Percentiles rank a stretch among this genome's conserved stretches.
Evolutionary conservation across 2,797 vertebrate genomes (phyloP).

Genomic region (Sylvia borin): DNA sequence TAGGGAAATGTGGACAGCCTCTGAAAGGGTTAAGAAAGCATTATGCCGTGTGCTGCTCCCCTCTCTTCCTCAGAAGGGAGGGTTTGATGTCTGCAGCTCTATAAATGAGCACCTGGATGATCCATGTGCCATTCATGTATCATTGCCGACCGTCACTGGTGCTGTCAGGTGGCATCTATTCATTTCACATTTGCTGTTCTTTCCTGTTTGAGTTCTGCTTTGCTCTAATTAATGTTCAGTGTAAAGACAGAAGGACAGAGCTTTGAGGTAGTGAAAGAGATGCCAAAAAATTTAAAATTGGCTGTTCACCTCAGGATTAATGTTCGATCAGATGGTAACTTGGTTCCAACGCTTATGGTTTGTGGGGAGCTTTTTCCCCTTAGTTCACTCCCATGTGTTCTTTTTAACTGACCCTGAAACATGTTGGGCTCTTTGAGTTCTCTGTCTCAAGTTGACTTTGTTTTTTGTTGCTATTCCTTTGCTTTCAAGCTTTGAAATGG

Average conservation of each 20-base stretch:
- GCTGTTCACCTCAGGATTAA: background rate
- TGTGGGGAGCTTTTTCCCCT: background rate
- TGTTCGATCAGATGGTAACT: background rate
- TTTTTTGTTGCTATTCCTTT: background rate
- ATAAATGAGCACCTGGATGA: background rate
- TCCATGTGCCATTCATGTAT: background rate
- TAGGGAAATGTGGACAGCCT: background rate
- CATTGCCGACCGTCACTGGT: background rate
- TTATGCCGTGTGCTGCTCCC: background rate
- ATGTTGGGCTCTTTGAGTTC: background rate
- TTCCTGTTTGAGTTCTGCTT: background rate
- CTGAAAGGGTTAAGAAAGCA: background rate
- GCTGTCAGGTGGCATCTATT: background rate
- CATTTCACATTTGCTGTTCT: background rate
- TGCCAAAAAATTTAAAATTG: background rate
- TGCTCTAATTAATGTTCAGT: background rate
- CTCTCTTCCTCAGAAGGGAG: background rate
- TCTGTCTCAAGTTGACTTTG: background rate
- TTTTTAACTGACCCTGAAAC: background rate
- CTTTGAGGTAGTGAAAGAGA: background rate
- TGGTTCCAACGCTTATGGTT: background rate
- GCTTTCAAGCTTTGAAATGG: slow-evolving; percentile 22
- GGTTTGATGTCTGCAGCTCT: background rate
- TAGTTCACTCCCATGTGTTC: background rate
- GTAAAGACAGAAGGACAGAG: slow-evolving; percentile 18